phyloP scores from a whole-genome alignment of 2,888 invertebrate species.

The Cenopis cana region DNA sequence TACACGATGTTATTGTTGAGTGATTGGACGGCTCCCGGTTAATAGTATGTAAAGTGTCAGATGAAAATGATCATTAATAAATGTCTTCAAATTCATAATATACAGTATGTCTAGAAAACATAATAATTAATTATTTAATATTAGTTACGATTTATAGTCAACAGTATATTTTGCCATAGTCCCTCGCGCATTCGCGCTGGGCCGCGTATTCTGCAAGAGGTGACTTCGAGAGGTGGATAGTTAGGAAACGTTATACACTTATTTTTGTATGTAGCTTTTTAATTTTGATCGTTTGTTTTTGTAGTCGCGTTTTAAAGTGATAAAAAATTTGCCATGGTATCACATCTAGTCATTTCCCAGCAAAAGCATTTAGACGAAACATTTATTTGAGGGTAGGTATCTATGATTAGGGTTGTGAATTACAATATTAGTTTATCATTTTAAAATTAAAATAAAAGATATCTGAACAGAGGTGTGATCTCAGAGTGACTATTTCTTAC shows the following conservation, averaged over 20 bases:
- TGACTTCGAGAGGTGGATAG: slow-evolving; percentile 54
- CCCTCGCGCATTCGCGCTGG: slow-evolving; percentile 53
- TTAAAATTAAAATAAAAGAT: slow-evolving; percentile 60
- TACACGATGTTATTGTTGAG: slow-evolving; percentile 82
- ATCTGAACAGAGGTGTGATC: slow-evolving; percentile 71
- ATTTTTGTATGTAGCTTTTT: slow-evolving; percentile 45
- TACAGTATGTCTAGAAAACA: slow-evolving; percentile 57
- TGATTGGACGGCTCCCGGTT: slow-evolving; percentile 83
- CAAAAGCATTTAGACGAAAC: slow-evolving; percentile 69
- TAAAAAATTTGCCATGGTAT: slow-evolving; percentile 73
- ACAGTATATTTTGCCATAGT: slow-evolving; percentile 61
- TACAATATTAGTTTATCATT: slow-evolving; percentile 76
- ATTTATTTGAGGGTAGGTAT: slow-evolving; percentile 57
- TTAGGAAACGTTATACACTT: slow-evolving; percentile 34
- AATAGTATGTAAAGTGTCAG: slow-evolving; percentile 77
- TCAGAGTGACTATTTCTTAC: slow-evolving; percentile 68
- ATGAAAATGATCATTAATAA: slow-evolving; percentile 61
- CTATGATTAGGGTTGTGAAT: slow-evolving; percentile 82
- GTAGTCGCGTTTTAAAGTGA: slow-evolving; percentile 50
- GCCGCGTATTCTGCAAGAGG: slow-evolving; percentile 49
- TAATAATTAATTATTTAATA: slow-evolving; percentile 58
- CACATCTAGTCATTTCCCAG: slow-evolving; percentile 76
- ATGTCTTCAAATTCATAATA: slow-evolving; percentile 67
- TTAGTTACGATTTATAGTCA: slow-evolving; percentile 49
- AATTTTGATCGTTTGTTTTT: slow-evolving; percentile 49